These are phyloP conservation scores for Gisinianus flammeolus DNA, from an alignment of 2,888 invertebrate genomes.

Conservation along the genomic window DNA sequence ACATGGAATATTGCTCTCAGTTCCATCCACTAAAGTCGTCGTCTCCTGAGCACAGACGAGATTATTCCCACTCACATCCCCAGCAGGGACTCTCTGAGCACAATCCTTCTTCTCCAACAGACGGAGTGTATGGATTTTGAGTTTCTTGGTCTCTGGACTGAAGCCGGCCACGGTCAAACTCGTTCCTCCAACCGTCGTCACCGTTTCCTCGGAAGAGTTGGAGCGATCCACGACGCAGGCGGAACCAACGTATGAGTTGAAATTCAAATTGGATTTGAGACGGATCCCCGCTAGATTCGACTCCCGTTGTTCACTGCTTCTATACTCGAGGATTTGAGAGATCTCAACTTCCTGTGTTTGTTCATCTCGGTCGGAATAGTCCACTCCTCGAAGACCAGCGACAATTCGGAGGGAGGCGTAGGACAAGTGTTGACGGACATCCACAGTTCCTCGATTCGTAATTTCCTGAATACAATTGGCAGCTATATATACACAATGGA, in stretches of 20 bases:
- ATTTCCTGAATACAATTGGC: not conserved
- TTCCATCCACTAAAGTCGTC: not conserved
- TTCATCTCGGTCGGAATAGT: conserved; percentile 6
- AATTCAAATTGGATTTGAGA: not conserved
- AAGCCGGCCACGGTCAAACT: not conserved
- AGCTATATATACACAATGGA: not conserved
- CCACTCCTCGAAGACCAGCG: not conserved
- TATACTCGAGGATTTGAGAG: too few species aligned
- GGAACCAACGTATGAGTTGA: not conserved
- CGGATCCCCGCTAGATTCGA: conserved; percentile 6
- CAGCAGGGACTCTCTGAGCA: too few species aligned
- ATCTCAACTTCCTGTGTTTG: conserved; percentile 12
- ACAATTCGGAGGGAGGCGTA: not conserved
- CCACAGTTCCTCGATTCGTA: too few species aligned
- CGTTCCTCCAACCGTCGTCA: not conserved
- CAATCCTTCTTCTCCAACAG: not conserved
- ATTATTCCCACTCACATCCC: not conserved
- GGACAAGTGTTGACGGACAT: not conserved
- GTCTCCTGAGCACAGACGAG: not conserved
- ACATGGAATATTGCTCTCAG: not conserved
- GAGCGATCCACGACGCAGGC: not conserved
- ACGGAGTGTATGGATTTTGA: not conserved
- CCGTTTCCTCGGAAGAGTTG: not conserved
- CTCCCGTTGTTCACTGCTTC: not conserved
- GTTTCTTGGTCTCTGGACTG: not conserved